These are phyloP conservation scores for Brachionichthys hirsutus DNA, from an alignment of 2,113 vertebrate species.

Conservation along the genomic window DNA sequence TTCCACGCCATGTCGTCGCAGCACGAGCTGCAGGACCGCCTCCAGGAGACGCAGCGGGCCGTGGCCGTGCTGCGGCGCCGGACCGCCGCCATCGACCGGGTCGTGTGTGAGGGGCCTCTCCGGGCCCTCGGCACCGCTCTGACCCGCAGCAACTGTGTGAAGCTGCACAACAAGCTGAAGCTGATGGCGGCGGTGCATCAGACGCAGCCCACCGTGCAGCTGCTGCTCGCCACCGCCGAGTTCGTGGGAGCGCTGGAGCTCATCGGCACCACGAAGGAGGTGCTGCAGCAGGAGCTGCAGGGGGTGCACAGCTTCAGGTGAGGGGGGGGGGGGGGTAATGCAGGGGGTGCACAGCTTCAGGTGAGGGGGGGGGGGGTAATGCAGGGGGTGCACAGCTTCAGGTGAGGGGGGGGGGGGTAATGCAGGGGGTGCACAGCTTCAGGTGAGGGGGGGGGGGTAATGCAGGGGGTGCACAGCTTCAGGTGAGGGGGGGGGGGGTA, in stretches of 20 bases:
- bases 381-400: no score
- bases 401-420: no score
- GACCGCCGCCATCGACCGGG: slow-evolving; percentile 87
- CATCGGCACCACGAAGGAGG: slow-evolving; percentile 96
- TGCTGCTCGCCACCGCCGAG: slow-evolving; percentile 93
- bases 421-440: no score
- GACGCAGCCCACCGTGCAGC: slow-evolving; percentile 98
- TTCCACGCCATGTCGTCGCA: slow-evolving; percentile 99
- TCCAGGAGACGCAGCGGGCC: slow-evolving; percentile 90
- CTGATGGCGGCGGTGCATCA: slow-evolving; percentile 98
- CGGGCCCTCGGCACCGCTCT: slow-evolving; percentile 84
- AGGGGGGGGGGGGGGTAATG: slow-evolving; percentile 22
- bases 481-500: no score
- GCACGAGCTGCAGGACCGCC: slow-evolving; percentile 96
- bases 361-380: no score
- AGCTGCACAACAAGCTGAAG: slow-evolving; percentile 92
- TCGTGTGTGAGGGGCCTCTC: slow-evolving; percentile 92
- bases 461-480: no score
- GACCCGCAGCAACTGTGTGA: slow-evolving; percentile 90
- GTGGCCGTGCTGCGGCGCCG: slow-evolving; percentile 89
- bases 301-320: slow-evolving; percentile 97
- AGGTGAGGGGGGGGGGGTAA: no score
- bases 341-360: no score
- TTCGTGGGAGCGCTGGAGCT: slow-evolving; percentile 97
- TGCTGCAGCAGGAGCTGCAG: slow-evolving; percentile 97